phyloP scores from a whole-genome alignment of 2,113 vertebrate genomes.

The Eulemur rufifrons region DNA sequence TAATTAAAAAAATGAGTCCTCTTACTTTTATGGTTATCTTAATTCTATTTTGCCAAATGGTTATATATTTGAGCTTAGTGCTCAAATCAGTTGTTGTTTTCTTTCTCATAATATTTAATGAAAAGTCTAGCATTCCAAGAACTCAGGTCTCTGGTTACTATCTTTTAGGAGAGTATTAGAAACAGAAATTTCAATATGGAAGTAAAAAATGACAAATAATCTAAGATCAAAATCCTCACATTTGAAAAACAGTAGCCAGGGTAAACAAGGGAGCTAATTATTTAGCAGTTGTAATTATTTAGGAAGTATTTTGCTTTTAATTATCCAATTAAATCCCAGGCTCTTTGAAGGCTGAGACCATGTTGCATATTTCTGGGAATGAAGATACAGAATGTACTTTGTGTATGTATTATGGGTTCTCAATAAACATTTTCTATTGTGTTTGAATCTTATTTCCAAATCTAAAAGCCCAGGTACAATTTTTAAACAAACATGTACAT shows the following conservation, averaged over 20 bases:
- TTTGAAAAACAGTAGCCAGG: neutral
- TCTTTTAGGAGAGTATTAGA: neutral
- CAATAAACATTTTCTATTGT: neutral
- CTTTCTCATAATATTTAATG: neutral
- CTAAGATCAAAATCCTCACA: neutral
- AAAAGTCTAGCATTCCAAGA: neutral
- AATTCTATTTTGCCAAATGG: neutral
- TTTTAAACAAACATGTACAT: neutral
- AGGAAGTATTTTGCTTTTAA: conserved; percentile 9
- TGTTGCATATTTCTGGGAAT: neutral
- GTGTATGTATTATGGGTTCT: neutral
- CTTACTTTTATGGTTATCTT: neutral
- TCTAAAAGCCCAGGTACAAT: neutral
- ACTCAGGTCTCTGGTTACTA: neutral
- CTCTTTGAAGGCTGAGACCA: neutral
- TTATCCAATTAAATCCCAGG: neutral
- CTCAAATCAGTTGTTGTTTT: neutral
- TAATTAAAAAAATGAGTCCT: neutral
- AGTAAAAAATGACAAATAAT: neutral
- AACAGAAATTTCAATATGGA: neutral
- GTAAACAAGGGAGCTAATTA: neutral
- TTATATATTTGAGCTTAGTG: neutral
- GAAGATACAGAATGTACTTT: neutral
- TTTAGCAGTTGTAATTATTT: neutral
- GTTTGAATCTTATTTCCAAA: neutral